These are phyloP conservation scores for Oreohelix idahoensis DNA, from an alignment of 1,140 invertebrate genomes.

Conservation along the genomic window DNA sequence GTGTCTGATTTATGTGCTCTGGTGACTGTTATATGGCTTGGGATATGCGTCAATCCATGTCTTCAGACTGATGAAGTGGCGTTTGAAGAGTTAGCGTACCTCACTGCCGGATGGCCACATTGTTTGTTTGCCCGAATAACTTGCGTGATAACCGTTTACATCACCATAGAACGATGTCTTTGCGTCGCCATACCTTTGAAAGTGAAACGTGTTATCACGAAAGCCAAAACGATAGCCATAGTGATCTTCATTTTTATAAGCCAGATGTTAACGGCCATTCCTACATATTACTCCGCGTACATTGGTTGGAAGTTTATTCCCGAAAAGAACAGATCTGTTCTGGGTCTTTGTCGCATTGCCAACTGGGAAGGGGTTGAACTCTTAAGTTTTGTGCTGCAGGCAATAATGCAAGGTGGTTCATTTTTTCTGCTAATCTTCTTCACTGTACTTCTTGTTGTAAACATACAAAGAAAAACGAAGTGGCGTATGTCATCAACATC, in stretches of 20 bases:
- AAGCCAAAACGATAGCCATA: neutral
- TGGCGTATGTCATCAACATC: neutral
- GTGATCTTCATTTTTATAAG: neutral
- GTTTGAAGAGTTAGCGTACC: neutral
- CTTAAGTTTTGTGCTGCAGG: neutral
- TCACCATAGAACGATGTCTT: constrained; percentile 4
- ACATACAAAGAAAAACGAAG: neutral
- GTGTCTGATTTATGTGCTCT: neutral
- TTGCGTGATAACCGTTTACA: constrained; percentile 5
- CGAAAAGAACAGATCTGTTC: neutral
- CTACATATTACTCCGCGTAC: neutral
- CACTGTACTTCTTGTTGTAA: neutral
- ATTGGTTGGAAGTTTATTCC: neutral
- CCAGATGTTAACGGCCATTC: neutral
- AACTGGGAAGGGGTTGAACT: neutral
- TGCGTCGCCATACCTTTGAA: constrained; percentile 1
- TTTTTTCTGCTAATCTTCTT: neutral
- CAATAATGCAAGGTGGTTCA: neutral
- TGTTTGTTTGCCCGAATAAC: neutral
- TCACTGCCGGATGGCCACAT: neutral
- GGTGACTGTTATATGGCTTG: neutral
- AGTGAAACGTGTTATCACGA: neutral
- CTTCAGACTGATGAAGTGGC: neutral
- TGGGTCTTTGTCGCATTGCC: neutral
- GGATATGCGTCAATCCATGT: neutral